Conservation (phyloP, 1,140 invertebrate genomes). For the Triops longicaudatus region DNA sequence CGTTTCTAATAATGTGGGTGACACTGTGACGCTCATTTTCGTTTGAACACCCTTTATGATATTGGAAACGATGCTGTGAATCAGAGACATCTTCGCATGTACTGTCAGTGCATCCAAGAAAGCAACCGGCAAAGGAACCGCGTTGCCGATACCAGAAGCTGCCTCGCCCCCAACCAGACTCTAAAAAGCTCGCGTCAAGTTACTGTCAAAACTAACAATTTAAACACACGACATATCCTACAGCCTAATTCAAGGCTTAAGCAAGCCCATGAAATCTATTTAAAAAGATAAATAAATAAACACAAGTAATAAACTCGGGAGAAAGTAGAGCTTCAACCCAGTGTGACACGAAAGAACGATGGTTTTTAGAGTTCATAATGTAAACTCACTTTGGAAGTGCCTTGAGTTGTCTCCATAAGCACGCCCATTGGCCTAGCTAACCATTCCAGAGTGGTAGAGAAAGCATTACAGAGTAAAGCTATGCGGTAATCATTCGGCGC, state of each 20-base stretch:
- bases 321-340: too few species aligned
- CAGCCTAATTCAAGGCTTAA: too few species aligned
- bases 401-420: conserved; percentile 74
- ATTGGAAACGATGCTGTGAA: conserved; percentile 83
- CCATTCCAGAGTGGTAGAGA: conserved; percentile 78
- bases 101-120: conserved; percentile 90
- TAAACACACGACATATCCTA: too few species aligned
- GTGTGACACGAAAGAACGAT: conserved; percentile 39
- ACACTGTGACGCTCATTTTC: conserved; percentile 69
- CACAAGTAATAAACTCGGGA: too few species aligned
- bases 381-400: conserved; percentile 38
- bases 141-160: conserved; percentile 40
- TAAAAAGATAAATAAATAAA: too few species aligned
- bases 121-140: conserved; percentile 79
- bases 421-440: conserved; percentile 73
- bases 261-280: too few species aligned
- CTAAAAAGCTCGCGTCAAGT: not conserved
- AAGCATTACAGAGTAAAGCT: conserved; percentile 87
- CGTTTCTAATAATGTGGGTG: conserved; percentile 88
- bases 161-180: not conserved
- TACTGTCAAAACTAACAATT: not conserved
- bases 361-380: conserved; percentile 36
- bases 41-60: conserved; percentile 79
- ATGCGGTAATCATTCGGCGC: conserved; percentile 68
- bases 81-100: conserved; percentile 96